Base-by-base conservation (phyloP, 1,140 invertebrate species). In the Plectrocnemia conspersa region DNA sequence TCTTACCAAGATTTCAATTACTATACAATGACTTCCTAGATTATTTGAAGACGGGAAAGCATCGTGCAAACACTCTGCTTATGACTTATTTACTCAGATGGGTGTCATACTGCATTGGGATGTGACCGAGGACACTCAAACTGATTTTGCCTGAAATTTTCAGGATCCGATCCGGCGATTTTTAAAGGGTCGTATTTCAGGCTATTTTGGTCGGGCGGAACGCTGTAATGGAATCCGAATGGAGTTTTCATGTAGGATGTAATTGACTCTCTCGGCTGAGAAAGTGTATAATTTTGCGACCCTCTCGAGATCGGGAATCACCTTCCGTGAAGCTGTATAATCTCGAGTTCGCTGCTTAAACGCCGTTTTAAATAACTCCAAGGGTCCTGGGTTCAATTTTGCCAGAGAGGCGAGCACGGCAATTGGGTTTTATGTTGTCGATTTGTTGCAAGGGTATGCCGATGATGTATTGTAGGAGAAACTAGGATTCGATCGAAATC, bases 391-490 rank as follows among this genome's bases (percentile, higher is more conserved):
- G 35, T 16, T 10, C 15, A 13, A 38, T 38, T 38, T 38, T 38
- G 5, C 6, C 35, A 5, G 35, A 4, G 35, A 13, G 13, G 35
- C 7, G 7, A 10, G 10, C 5, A 38, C 11, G 35, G 35, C 35
- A 38, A 38, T 38, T 38, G 11, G 18, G 15, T 38, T 38, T 38
- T 38, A 38, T 15, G 35, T n/a, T n/a, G n/a, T n/a, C n/a, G n/a
- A n/a, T n/a, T n/a, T n/a, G n/a, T n/a, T n/a, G n/a, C n/a, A n/a
- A n/a, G n/a, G n/a, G n/a, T n/a, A n/a, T n/a, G n/a, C n/a, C n/a
- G n/a, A n/a, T n/a, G n/a, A n/a, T n/a, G n/a, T n/a, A n/a, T n/a
- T n/a, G n/a, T n/a, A n/a, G n/a, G n/a, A n/a, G n/a, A n/a, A n/a
- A n/a, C n/a, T n/a, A n/a, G n/a, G n/a, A n/a, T n/a, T n/a, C n/a